Conservation (phyloP, 1,140 invertebrate species). For the Rhyzopertha dominica region DNA sequence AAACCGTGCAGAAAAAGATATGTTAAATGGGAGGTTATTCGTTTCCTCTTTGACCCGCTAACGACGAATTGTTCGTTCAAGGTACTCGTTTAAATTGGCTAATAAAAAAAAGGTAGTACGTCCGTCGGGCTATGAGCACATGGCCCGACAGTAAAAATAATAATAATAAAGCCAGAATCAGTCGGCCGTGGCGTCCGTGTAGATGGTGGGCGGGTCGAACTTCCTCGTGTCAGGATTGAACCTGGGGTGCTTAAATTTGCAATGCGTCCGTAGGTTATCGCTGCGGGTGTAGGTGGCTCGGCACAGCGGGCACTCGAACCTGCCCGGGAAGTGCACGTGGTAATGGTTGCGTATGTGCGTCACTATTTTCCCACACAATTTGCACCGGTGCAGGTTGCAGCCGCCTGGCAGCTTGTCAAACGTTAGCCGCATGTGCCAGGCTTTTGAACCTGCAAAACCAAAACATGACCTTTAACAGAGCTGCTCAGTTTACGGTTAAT, state of each 20-base stretch:
- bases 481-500: too few relatives aligned
- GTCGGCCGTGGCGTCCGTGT: constrained; percentile 45
- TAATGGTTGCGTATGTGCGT: constrained; percentile 87
- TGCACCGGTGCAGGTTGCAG: constrained; percentile 84
- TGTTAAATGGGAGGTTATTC: too few relatives aligned
- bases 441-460: constrained; percentile 80
- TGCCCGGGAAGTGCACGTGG: constrained; percentile 83
- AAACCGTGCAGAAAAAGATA: too few relatives aligned
- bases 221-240: constrained; percentile 75
- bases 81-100: constrained; percentile 6
- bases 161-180: constrained; percentile 44
- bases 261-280: constrained; percentile 82
- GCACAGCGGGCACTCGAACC: constrained; percentile 82
- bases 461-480: constrained; percentile 57
- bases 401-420: constrained; percentile 83
- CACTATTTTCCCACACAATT: constrained; percentile 86
- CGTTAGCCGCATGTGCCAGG: constrained; percentile 86
- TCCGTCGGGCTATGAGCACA: constrained; percentile 23
- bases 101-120: background rate
- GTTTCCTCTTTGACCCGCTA: too few relatives aligned
- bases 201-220: constrained; percentile 55
- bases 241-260: constrained; percentile 81
- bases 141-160: constrained; percentile 34
- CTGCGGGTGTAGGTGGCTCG: constrained; percentile 81
- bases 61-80: constrained; percentile 14